phyloP scores from a whole-genome alignment of 2,797 vertebrate species.

The Podargus strigoides region DNA sequence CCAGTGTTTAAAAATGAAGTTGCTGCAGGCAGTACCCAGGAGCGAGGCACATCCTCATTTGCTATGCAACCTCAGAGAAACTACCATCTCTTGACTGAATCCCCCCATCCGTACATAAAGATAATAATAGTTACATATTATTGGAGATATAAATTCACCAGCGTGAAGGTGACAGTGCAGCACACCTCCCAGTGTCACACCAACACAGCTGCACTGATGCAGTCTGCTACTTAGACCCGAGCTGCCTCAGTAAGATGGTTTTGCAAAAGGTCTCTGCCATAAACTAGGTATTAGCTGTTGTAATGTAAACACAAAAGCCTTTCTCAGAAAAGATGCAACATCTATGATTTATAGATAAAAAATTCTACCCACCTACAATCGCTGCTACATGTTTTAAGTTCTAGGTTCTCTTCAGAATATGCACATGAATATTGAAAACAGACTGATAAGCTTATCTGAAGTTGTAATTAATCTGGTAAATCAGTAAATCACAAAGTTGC shows the following conservation, averaged over 20 bases:
- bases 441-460: background rate
- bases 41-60: background rate
- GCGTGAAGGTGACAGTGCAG: background rate
- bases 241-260: background rate
- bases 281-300: background rate
- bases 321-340: background rate
- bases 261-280: background rate
- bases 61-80: background rate
- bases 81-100: background rate
- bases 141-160: background rate
- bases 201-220: background rate
- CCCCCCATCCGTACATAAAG: background rate
- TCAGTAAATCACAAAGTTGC: background rate
- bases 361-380: background rate
- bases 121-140: background rate
- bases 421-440: background rate
- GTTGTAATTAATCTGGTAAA: background rate
- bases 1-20: background rate
- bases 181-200: background rate
- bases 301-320: accelerated
- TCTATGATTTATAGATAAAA: background rate
- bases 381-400: background rate
- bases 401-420: background rate
- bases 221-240: accelerated
- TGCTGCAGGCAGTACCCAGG: background rate